These are phyloP conservation scores for Pygmarrhopalites habei DNA, from an alignment of 1,140 invertebrate species.

Conservation along the genomic window DNA sequence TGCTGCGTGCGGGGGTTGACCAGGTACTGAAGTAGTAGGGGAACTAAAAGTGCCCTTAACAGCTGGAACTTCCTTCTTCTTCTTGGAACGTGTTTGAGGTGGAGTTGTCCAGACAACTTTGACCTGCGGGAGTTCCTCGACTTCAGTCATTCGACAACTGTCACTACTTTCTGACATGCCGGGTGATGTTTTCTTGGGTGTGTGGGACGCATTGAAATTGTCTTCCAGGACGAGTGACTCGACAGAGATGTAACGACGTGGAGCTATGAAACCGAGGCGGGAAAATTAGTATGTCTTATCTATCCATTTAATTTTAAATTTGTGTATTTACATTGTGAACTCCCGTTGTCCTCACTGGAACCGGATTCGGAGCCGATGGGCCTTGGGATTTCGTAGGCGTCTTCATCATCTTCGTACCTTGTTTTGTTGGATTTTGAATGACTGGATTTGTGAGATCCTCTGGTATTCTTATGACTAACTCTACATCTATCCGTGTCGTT, in stretches of 20 bases:
- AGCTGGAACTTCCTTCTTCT: no score
- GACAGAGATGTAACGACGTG: slow-evolving; percentile 4
- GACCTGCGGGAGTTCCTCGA: slow-evolving; percentile 1
- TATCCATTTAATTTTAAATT: background rate
- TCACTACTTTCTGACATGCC: no score
- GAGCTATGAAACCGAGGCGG: no score
- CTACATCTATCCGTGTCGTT: background rate
- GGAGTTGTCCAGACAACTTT: slow-evolving; percentile 8
- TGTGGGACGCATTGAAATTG: slow-evolving; percentile 6
- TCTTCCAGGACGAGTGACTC: slow-evolving; percentile 7
- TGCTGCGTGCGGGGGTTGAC: no score
- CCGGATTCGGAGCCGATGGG: background rate
- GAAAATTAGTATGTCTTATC: no score
- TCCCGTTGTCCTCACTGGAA: background rate
- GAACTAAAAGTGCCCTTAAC: no score
- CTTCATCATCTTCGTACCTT: background rate
- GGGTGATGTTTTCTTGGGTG: no score
- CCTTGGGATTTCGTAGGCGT: background rate
- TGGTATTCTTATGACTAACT: background rate
- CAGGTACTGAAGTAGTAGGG: no score
- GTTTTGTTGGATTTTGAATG: no score
- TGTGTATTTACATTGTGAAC: no score
- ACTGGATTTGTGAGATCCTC: no score
- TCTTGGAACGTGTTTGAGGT: background rate
- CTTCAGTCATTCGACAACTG: background rate